These are phyloP conservation scores for Poecilia picta DNA, from an alignment of 2,797 vertebrate species.

Conservation along the genomic window DNA sequence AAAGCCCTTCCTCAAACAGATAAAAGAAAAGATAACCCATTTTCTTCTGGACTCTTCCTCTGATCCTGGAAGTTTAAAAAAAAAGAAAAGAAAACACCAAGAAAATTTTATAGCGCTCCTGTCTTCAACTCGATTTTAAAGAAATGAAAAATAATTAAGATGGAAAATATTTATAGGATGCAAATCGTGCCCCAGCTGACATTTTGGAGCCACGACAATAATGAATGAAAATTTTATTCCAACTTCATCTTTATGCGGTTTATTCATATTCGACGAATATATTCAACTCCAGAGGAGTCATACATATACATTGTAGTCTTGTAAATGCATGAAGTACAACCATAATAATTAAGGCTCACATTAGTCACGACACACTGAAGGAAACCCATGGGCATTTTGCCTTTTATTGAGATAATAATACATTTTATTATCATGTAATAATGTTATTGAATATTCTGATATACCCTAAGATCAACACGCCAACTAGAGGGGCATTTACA, in stretches of 20 bases:
- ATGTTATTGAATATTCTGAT: slow-evolving; percentile 25
- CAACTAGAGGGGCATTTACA: background rate
- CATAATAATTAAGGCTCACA: slow-evolving; percentile 61
- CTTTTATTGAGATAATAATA: slow-evolving; percentile 45
- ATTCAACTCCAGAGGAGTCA: slow-evolving; percentile 62
- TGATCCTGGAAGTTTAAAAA: slow-evolving; percentile 35
- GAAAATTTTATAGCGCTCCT: slow-evolving; percentile 31
- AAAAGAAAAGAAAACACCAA: slow-evolving; percentile 8
- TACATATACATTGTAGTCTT: slow-evolving; percentile 75
- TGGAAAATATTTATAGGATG: slow-evolving; percentile 69
- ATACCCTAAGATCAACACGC: background rate
- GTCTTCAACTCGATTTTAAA: slow-evolving; percentile 7
- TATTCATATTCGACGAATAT: slow-evolving; percentile 74
- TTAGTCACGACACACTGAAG: slow-evolving; percentile 64
- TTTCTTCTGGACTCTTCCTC: slow-evolving; percentile 39
- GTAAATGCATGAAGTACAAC: slow-evolving; percentile 63
- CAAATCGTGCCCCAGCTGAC: slow-evolving; percentile 65
- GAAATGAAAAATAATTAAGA: slow-evolving; percentile 30
- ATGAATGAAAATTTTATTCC: slow-evolving; percentile 75
- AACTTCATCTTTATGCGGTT: slow-evolving; percentile 72
- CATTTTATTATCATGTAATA: slow-evolving; percentile 18
- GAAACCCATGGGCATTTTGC: slow-evolving; percentile 64
- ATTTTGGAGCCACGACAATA: slow-evolving; percentile 69
- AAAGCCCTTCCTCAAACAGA: slow-evolving; percentile 94
- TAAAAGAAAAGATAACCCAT: slow-evolving; percentile 84